Conservation (phyloP, 2,113 vertebrate genomes). For the Boleophthalmus pectinirostris region DNA sequence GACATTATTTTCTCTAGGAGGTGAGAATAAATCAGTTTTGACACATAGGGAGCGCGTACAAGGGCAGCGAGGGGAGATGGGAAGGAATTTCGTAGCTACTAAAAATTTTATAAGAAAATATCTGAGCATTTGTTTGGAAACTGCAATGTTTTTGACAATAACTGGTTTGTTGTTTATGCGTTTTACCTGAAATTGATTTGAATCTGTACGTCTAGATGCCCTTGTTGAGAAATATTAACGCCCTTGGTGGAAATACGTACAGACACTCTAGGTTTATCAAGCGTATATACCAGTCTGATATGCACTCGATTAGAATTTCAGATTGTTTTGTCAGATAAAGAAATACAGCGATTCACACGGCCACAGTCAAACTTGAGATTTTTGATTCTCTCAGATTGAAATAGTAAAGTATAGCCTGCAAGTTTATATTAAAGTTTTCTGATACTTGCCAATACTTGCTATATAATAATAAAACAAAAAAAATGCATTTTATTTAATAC, state of each 20-base stretch:
- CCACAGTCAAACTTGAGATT: background rate
- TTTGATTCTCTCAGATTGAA: background rate
- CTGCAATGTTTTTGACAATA: background rate
- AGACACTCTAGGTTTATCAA: background rate
- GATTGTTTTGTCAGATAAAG: background rate
- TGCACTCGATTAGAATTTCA: background rate
- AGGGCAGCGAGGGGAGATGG: background rate
- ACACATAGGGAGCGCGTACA: slow-evolving; percentile 46
- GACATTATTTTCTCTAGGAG: slow-evolving; percentile 42
- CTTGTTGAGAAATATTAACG: background rate
- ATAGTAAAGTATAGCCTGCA: background rate
- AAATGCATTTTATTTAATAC: no score
- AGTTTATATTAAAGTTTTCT: background rate
- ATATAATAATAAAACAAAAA: no score
- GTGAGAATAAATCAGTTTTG: slow-evolving; percentile 54
- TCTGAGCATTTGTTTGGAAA: background rate
- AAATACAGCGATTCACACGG: background rate
- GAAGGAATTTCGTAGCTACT: background rate
- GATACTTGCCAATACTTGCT: no score
- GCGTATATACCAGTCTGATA: background rate
- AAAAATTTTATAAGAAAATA: slow-evolving; percentile 21
- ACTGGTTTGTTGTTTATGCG: background rate
- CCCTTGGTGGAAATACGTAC: background rate
- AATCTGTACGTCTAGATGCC: background rate
- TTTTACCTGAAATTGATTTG: background rate